These are phyloP conservation scores for Syngnathus scovelli DNA, from an alignment of 2,113 vertebrate species.

Conservation along the genomic window DNA sequence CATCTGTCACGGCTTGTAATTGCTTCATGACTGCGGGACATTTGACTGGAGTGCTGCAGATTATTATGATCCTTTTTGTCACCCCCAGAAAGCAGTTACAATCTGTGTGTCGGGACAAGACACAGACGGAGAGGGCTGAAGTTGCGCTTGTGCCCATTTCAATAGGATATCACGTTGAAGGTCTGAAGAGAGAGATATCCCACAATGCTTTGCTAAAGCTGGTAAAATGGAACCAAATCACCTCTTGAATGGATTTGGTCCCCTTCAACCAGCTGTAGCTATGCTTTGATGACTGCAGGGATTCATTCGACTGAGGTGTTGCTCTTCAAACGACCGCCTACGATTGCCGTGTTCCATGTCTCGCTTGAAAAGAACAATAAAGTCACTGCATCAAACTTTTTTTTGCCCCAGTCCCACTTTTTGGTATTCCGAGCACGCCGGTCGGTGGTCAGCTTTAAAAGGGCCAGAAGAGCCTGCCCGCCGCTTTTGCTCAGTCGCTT, in stretches of 20 bases:
- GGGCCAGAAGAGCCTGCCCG: constrained; percentile 30
- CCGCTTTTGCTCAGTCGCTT: constrained; percentile 37
- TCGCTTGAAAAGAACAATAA: constrained; percentile 46
- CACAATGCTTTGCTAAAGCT: constrained; percentile 99
- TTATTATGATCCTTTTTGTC: constrained; percentile 71
- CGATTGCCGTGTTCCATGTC: constrained; percentile 42
- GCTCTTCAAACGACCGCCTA: constrained; percentile 21
- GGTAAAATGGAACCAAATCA: constrained; percentile 99
- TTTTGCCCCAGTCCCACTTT: constrained; percentile 49
- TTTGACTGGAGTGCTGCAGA: constrained; percentile 71
- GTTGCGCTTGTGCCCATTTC: constrained; percentile 41
- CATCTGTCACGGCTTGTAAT: constrained; percentile 72
- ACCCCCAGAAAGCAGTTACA: constrained; percentile 1
- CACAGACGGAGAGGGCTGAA: constrained; percentile 51
- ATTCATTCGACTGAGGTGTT: constrained; percentile 15
- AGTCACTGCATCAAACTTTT: constrained; percentile 37
- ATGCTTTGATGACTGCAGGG: constrained; percentile 88
- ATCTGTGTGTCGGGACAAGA: constrained; percentile 43
- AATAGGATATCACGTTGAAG: constrained; percentile 10
- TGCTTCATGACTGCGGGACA: constrained; percentile 71
- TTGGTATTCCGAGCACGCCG: constrained; percentile 53
- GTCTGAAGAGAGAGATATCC: constrained; percentile 28
- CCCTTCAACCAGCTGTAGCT: constrained; percentile 99
- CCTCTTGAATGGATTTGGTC: constrained; percentile 99
- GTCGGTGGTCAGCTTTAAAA: constrained; percentile 44